Conservation (phyloP, 1,140 invertebrate species). For the Branchinecta lindahli region DNA sequence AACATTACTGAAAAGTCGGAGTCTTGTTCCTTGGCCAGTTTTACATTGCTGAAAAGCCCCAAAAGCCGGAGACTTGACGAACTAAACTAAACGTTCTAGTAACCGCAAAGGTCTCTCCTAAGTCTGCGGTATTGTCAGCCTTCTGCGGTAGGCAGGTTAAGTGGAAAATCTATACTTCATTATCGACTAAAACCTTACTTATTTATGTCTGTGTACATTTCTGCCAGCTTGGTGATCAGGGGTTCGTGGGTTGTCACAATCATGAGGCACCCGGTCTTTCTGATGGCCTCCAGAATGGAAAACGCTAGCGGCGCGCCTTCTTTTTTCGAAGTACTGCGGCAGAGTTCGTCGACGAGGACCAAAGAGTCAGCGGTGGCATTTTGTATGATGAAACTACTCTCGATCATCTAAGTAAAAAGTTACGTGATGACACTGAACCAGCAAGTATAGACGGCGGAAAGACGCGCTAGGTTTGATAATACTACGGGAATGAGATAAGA, state of each 20-base stretch:
- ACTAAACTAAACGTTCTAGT: too few species aligned
- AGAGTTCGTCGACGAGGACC: conserved; percentile 74
- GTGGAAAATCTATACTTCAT: too few species aligned
- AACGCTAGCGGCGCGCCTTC: conserved; percentile 68
- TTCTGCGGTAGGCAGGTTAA: too few species aligned
- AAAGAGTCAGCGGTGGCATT: conserved; percentile 52
- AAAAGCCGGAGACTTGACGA: too few species aligned
- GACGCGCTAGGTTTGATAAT: too few species aligned
- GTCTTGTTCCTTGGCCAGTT: too few species aligned
- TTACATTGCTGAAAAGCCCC: too few species aligned
- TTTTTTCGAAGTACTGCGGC: conserved; percentile 58
- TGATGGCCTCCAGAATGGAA: conserved; percentile 58
- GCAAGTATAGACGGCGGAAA: too few species aligned
- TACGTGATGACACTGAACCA: too few species aligned
- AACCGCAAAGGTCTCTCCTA: too few species aligned
- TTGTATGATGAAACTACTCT: conserved; percentile 59
- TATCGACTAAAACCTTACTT: conserved; percentile 39
- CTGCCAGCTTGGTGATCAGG: conserved; percentile 50
- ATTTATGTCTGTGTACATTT: conserved; percentile 55
- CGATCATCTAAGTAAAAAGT: conserved; percentile 48
- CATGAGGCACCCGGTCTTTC: conserved; percentile 49
- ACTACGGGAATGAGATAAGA: neutral
- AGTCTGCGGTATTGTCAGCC: too few species aligned
- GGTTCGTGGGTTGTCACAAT: conserved; percentile 71
- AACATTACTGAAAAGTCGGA: too few species aligned